A percentile compares a stretch with the other conserved stretches of the same genome.
phyloP scores from a whole-genome alignment of 1,140 invertebrate species.

The Potamilus streckersoni region DNA sequence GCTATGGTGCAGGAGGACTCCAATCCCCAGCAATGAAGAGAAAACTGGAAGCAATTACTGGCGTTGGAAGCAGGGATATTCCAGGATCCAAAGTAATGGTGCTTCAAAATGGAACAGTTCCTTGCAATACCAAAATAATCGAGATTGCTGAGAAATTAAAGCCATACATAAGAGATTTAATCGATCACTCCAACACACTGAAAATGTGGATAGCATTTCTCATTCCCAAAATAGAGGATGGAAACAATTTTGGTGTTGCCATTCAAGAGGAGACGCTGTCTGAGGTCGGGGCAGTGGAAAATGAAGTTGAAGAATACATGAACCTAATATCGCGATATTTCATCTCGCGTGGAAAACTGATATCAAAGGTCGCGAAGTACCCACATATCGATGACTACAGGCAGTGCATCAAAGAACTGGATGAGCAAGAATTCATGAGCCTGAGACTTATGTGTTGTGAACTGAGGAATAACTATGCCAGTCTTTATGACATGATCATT shows the following conservation, averaged over 20 bases:
- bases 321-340: slow-evolving; percentile 95
- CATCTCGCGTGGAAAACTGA: slow-evolving; percentile 76
- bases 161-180: slow-evolving; percentile 27
- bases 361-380: slow-evolving; percentile 90
- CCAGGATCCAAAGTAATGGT: slow-evolving; percentile 20
- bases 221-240: slow-evolving; percentile 99
- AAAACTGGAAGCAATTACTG: too few species aligned
- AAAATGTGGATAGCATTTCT: slow-evolving; percentile 99
- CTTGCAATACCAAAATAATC: slow-evolving; percentile 19
- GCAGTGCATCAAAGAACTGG: slow-evolving; percentile 91
- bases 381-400: slow-evolving; percentile 97
- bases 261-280: slow-evolving; percentile 95
- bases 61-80: background rate
- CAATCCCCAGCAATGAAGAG: too few species aligned
- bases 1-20: too few species aligned
- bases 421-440: slow-evolving; percentile 96
- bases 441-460: slow-evolving; percentile 94
- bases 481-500: slow-evolving; percentile 93
- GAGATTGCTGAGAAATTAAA: slow-evolving; percentile 29
- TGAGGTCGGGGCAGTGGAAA: slow-evolving; percentile 96
- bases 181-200: slow-evolving; percentile 31
- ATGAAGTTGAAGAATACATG: slow-evolving; percentile 95
- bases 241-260: slow-evolving; percentile 98
- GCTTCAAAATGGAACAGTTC: slow-evolving; percentile 15
- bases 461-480: slow-evolving; percentile 96